Conservation (phyloP, 2,888 invertebrate species). For the Melieria picta region DNA sequence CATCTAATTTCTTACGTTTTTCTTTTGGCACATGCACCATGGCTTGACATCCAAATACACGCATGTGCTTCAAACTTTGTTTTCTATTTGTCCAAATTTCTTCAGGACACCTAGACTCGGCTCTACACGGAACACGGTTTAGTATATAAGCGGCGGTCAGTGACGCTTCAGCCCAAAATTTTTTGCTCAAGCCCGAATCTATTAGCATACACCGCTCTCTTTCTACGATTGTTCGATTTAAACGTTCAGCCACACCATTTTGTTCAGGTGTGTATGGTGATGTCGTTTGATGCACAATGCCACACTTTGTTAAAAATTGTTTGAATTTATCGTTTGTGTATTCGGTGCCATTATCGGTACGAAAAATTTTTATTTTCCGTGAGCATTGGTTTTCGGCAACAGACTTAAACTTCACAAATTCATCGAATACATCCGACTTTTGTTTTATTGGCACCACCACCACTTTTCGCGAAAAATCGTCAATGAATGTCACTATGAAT, state of each 20-base stretch:
- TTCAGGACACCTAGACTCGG: conserved; percentile 12
- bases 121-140: conserved; percentile 22
- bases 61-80: conserved; percentile 31
- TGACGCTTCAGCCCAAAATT: conserved; percentile 34
- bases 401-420: conserved; percentile 20
- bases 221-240: conserved; percentile 39
- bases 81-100: conserved; percentile 37
- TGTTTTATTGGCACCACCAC: conserved; percentile 15
- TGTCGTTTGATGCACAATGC: conserved; percentile 46
- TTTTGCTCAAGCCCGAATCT: not conserved
- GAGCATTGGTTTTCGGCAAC: conserved; percentile 43
- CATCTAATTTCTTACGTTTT: conserved; percentile 28
- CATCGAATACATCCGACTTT: conserved; percentile 5
- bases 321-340: conserved; percentile 17
- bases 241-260: conserved; percentile 43
- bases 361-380: conserved; percentile 40
- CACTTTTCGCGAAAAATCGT: conserved; percentile 19
- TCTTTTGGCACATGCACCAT: conserved; percentile 22
- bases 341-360: conserved; percentile 42
- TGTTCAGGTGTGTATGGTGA: conserved; percentile 44
- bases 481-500: conserved; percentile 16
- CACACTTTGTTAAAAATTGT: conserved; percentile 36
- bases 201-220: not conserved
- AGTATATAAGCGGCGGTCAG: conserved; percentile 20
- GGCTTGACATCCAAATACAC: conserved; percentile 23